Evolutionary conservation across 2,888 invertebrate species (phyloP).

Genomic region (Cerceris ruficornis): DNA sequence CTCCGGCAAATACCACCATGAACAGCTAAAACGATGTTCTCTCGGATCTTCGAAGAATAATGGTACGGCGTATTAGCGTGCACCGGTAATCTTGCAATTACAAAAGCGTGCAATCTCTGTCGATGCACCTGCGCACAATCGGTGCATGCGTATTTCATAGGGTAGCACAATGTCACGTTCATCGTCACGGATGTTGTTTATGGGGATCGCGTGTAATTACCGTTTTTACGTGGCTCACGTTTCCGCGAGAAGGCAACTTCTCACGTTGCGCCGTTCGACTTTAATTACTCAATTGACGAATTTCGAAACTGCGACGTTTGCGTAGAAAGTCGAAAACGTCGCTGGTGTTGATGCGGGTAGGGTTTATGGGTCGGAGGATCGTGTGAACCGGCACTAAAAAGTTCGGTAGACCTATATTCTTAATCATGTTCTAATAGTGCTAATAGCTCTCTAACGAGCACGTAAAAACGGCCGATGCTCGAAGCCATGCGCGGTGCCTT

Average conservation of each 20-base stretch:
- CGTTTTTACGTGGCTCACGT: constrained; percentile 5
- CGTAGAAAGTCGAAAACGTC: constrained; percentile 47
- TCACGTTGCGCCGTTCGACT: background rate
- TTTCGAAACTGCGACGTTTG: constrained; percentile 32
- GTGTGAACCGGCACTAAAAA: constrained; percentile 51
- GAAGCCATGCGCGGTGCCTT: background rate
- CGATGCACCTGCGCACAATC: too few species aligned
- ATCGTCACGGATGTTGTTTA: background rate
- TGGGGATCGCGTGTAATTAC: background rate
- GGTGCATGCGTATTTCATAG: background rate
- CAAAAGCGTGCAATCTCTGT: too few species aligned
- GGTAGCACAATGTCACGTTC: background rate
- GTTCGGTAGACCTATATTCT: background rate
- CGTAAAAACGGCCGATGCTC: background rate
- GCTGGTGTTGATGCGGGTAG: constrained; percentile 34
- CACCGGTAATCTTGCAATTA: background rate
- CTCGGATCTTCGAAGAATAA: background rate
- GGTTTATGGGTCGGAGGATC: constrained; percentile 30
- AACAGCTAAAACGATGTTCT: background rate
- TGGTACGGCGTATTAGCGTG: background rate
- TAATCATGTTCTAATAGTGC: constrained; percentile 29
- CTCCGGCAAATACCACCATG: too few species aligned
- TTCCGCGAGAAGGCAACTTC: background rate
- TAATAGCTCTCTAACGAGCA: constrained; percentile 27
- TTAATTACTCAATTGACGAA: constrained; percentile 20